Conservation (phyloP, 2,888 invertebrate species). For the Leucania comma region DNA sequence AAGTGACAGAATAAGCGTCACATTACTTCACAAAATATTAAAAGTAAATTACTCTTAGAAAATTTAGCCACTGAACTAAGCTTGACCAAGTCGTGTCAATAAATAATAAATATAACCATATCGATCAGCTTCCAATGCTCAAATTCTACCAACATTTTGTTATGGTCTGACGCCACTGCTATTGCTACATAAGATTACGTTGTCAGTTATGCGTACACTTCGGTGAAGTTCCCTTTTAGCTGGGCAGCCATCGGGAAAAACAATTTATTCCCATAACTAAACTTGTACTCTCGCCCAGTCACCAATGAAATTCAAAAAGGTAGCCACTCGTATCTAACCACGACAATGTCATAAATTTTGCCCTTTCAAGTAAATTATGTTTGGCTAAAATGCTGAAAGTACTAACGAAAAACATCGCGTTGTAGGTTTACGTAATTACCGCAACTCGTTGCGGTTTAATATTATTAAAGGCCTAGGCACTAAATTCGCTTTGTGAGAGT, state of each 20-base stretch:
- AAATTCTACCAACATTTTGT: neutral
- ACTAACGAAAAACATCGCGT: neutral
- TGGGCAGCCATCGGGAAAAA: slow-evolving; percentile 33
- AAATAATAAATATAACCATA: slow-evolving; percentile 11
- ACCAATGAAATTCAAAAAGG: slow-evolving; percentile 36
- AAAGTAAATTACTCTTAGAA: too few relatives aligned
- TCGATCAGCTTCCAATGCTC: neutral
- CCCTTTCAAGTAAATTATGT: neutral
- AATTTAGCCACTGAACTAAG: neutral
- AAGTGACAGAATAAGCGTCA: neutral
- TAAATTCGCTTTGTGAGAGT: neutral
- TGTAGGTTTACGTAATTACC: neutral
- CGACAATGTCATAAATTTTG: slow-evolving; percentile 5
- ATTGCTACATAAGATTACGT: slow-evolving; percentile 13
- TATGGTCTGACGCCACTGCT: neutral
- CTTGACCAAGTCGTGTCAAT: neutral
- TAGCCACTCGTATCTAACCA: neutral
- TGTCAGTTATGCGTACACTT: neutral
- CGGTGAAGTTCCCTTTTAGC: slow-evolving; percentile 10
- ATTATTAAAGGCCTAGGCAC: neutral
- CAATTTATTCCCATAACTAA: slow-evolving; percentile 25
- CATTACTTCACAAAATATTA: neutral
- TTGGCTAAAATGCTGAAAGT: neutral
- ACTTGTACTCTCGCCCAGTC: slow-evolving; percentile 21
- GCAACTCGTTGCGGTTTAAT: neutral